phyloP scores from a whole-genome alignment of 1,140 invertebrate genomes.

The Drosophila seguyi region DNA sequence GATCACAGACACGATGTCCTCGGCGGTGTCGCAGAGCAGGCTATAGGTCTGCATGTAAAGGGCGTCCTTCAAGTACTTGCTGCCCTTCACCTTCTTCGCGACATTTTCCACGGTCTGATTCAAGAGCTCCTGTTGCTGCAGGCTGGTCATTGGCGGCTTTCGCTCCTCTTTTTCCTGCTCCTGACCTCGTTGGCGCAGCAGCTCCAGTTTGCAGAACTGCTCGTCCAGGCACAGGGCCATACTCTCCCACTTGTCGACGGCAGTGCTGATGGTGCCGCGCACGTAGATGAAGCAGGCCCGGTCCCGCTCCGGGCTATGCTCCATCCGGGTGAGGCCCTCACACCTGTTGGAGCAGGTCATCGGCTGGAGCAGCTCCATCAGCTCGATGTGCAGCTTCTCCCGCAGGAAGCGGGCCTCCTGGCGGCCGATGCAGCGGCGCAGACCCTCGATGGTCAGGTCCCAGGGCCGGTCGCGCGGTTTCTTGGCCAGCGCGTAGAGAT shows the following conservation, averaged over 20 bases:
- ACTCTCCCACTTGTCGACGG: slow-evolving; percentile 67
- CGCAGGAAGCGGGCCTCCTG: slow-evolving; percentile 28
- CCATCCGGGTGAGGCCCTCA: slow-evolving; percentile 2
- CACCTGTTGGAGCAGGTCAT: slow-evolving; percentile 30
- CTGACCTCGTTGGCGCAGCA: slow-evolving; percentile 7
- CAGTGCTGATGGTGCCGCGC: slow-evolving; percentile 51
- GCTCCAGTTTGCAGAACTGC: slow-evolving; percentile 54
- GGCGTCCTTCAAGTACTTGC: slow-evolving; percentile 61
- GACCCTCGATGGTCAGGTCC: slow-evolving; percentile 49
- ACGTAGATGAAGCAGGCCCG: slow-evolving; percentile 65
- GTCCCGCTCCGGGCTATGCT: slow-evolving; percentile 34
- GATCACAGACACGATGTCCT: slow-evolving; percentile 75
- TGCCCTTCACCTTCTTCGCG: slow-evolving; percentile 21
- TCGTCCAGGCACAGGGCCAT: slow-evolving; percentile 34
- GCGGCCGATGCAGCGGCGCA: slow-evolving; percentile 47
- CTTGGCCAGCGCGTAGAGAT: slow-evolving; percentile 56
- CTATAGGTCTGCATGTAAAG: slow-evolving; percentile 75
- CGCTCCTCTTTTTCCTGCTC: not conserved
- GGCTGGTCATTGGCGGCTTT: not conserved
- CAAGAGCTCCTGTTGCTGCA: not conserved
- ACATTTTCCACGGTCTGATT: not conserved
- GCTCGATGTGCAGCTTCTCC: slow-evolving; percentile 30
- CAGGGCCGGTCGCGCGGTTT: slow-evolving; percentile 70
- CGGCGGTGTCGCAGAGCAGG: slow-evolving; percentile 63
- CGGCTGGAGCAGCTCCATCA: slow-evolving; percentile 32